Base-by-base conservation (phyloP, 2,113 vertebrate species). In the Phaethon lepturus region DNA sequence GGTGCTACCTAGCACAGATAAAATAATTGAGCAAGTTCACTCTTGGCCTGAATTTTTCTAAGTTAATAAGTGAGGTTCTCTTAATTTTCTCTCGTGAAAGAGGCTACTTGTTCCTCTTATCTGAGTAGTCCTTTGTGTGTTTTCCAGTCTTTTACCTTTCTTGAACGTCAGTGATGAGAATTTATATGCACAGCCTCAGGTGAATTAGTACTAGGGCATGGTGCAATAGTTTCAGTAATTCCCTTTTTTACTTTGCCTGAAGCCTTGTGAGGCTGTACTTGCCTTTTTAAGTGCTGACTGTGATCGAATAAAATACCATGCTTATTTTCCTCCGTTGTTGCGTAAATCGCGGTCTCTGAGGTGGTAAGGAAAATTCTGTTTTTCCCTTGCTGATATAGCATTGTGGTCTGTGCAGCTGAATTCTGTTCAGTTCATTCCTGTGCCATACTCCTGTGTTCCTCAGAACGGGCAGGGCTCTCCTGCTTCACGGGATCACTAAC, bases 211-310 rank as follows among this genome's bases (percentile, higher is more conserved):
- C 31, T 10, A 85, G 28, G 50, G 52, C 52, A 93, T 71, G 59
- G 47, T 88, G 84, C 56, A 87, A 44, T 55, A 67, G 56, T 90
- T 94, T 92, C 78, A 90, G 25, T 71, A 91, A 90, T 81, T 93
- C 69, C 38, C 28, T 78, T 67, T 78, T 59, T 47, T 90, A 17
- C 60, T 71, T 85, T 87, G 56, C 60, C 69, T 59, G 40, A 89
- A 93, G 90, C 18, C 52, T 74, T 53, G 17, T 59, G 77, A 85
- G 23, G 44, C 68, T 82, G 15, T 33, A 53, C 83, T 88, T 90
- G 53, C 33, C 44, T 90, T 87, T 88, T 55, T n/a, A 68, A 86
- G 20, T 60, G 44, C 56, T 91, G 50, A 52, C 64, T 81, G 52
- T 55, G 58, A 79, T 78, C 42, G 68, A 86, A 95, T 77, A 69